Conservation (phyloP, 2,888 invertebrate genomes). For the Caenorhabditis parvicauda region DNA sequence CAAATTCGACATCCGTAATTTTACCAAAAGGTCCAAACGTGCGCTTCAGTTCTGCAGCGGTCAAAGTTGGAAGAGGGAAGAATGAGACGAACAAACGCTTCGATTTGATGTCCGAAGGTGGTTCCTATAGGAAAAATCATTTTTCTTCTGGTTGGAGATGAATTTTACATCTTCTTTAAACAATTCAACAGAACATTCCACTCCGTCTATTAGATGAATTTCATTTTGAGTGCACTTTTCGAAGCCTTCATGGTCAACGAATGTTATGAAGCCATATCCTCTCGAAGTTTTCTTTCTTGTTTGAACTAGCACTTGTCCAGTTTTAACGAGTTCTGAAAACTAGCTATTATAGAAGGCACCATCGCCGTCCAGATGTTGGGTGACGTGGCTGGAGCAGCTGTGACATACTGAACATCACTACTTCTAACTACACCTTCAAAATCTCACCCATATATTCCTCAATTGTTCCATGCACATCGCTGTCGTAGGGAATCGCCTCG, state of each 20-base stretch:
- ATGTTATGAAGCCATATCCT: conserved; percentile 24
- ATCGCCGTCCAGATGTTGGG: no score
- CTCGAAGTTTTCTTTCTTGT: background rate
- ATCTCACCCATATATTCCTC: no score
- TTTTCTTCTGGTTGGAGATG: background rate
- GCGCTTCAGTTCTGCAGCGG: conserved; percentile 11
- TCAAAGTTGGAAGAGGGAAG: conserved; percentile 15
- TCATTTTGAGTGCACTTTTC: conserved; percentile 11
- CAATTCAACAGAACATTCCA: conserved; percentile 12
- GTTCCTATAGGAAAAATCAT: background rate
- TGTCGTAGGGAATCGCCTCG: no score
- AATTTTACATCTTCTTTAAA: conserved; percentile 5
- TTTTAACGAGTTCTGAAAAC: background rate
- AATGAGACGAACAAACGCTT: conserved; percentile 23
- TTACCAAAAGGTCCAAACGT: conserved; percentile 21
- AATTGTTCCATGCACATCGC: no score
- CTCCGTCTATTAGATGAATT: conserved; percentile 7
- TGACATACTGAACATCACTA: no score
- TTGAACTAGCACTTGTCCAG: conserved; percentile 6
- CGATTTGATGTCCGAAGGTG: conserved; percentile 1
- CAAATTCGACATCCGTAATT: conserved; percentile 25
- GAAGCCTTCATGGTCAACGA: conserved; percentile 13
- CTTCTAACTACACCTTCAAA: no score
- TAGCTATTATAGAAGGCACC: no score
- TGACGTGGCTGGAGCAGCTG: no score